Evolutionary conservation across 37 sponge, comb jelly and placozoan species (phyloP).

Genomic region (Ianthella basta): DNA sequence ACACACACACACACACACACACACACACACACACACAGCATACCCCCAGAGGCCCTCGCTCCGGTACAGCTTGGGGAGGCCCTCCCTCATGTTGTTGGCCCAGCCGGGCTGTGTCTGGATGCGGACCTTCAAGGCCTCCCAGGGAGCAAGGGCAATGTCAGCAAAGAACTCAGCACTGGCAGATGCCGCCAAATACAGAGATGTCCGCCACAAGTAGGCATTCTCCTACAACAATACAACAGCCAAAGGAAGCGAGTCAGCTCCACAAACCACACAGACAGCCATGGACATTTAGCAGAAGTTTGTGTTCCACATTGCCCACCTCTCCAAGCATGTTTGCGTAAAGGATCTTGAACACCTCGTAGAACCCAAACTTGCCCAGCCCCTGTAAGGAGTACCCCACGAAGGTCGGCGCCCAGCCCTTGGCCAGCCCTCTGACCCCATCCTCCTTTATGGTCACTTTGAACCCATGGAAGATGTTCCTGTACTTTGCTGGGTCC

Average conservation of each 20-base stretch:
- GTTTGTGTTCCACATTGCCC: neutral
- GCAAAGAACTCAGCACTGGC: conserved; percentile 99
- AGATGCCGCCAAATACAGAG: conserved; percentile 95
- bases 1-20: neutral
- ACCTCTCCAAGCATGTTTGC: conserved; percentile 92
- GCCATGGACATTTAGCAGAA: too few species aligned
- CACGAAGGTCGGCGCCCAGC: conserved; percentile 98
- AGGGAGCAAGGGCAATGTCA: conserved; percentile 97
- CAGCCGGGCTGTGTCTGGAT: conserved; percentile 98
- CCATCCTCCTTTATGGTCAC: conserved; percentile 88
- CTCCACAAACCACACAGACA: neutral
- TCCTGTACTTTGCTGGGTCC: conserved; percentile 91
- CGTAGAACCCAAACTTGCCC: conserved; percentile 98
- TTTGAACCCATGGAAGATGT: conserved; percentile 81
- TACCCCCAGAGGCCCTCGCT: conserved; percentile 92
- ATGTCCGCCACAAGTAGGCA: conserved; percentile 88
- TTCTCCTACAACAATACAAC: conserved; percentile 61
- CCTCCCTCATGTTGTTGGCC: conserved; percentile 89
- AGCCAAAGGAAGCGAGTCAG: neutral
- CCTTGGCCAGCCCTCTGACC: conserved; percentile 78
- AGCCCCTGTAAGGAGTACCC: conserved; percentile 99
- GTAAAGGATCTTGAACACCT: conserved; percentile 96
- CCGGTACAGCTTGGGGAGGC: conserved; percentile 84
- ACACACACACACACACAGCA: neutral
- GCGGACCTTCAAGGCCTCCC: conserved; percentile 98